Conservation (phyloP, 2,888 invertebrate species). For the Odontocerum albicorne region DNA sequence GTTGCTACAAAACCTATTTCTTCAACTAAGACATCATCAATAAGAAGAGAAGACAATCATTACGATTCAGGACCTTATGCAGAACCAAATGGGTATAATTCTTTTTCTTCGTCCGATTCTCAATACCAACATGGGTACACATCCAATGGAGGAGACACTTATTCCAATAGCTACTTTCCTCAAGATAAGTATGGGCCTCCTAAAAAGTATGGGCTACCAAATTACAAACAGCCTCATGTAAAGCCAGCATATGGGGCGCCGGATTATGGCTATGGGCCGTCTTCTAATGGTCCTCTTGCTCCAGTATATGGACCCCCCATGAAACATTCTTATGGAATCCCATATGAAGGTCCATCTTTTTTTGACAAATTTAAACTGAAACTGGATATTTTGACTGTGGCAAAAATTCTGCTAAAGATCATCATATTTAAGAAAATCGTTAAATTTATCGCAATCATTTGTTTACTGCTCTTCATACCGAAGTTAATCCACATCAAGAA, state of each 20-base stretch:
- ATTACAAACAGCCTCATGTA: constrained; percentile 43
- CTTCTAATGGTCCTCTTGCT: constrained; percentile 48
- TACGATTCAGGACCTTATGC: constrained; percentile 30
- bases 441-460: constrained; percentile 76
- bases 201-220: constrained; percentile 22
- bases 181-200: constrained; percentile 25
- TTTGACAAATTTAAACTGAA: constrained; percentile 71
- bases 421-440: constrained; percentile 81
- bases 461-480: constrained; percentile 74
- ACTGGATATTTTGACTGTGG: constrained; percentile 69
- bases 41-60: constrained; percentile 27
- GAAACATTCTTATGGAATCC: constrained; percentile 56
- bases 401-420: constrained; percentile 74
- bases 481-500: constrained; percentile 61
- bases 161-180: constrained; percentile 28
- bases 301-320: constrained; percentile 50
- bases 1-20: not conserved
- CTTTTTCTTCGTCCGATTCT: constrained; percentile 17
- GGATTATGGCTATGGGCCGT: constrained; percentile 47
- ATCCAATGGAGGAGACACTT: constrained; percentile 16
- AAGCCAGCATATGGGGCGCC: constrained; percentile 48
- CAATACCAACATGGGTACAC: constrained; percentile 10
- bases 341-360: constrained; percentile 61
- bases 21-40: constrained; percentile 6
- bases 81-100: constrained; percentile 25